Evolutionary conservation across 2,797 vertebrate genomes (phyloP).

Genomic region (Mycteria americana): DNA sequence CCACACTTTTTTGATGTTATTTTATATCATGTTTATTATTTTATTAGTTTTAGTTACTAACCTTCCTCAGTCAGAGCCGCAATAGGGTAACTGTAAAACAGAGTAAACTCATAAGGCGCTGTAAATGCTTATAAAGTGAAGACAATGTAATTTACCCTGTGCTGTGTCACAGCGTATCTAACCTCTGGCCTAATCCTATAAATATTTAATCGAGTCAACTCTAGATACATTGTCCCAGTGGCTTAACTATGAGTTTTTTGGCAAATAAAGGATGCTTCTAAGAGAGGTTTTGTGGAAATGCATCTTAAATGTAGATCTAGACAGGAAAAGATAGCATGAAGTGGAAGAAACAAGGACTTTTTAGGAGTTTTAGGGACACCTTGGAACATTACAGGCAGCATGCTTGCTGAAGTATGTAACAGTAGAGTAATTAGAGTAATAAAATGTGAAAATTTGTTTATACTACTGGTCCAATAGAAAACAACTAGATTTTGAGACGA

Average conservation of each 20-base stretch:
- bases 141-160: neutral
- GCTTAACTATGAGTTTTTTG: neutral
- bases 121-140: neutral
- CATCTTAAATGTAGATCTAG: neutral
- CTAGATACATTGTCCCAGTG: neutral
- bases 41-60: neutral
- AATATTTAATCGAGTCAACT: neutral
- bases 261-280: neutral
- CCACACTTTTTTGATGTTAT: neutral
- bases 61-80: neutral
- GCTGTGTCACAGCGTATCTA: neutral
- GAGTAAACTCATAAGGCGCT: neutral
- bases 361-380: neutral
- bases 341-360: neutral
- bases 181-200: neutral
- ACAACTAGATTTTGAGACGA: neutral
- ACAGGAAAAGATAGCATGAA: neutral
- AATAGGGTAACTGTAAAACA: neutral
- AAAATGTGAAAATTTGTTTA: neutral
- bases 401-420: neutral
- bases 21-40: neutral
- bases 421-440: neutral
- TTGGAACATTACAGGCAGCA: neutral
- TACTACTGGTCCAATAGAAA: neutral
- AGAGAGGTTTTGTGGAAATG: neutral